phyloP scores from a whole-genome alignment of 2,888 invertebrate genomes.

The Mesochorus sp. region DNA sequence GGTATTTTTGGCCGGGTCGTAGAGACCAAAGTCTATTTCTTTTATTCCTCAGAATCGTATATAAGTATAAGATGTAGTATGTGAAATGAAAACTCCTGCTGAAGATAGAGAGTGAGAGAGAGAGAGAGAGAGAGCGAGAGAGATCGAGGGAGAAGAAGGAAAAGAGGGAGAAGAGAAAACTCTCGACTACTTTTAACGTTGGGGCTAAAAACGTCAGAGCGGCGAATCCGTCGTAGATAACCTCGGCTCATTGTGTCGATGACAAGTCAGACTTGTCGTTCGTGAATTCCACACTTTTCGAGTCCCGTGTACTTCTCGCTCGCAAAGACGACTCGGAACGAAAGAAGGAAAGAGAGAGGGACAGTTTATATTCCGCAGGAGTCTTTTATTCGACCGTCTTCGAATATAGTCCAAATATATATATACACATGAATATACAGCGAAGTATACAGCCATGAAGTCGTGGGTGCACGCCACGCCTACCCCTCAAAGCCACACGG shows the following conservation, averaged over 20 bases:
- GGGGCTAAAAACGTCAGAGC: slow-evolving; percentile 58
- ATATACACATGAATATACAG: not conserved
- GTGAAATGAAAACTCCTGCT: slow-evolving; percentile 9
- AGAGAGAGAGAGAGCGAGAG: slow-evolving; percentile 10
- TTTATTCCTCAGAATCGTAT: slow-evolving; percentile 38
- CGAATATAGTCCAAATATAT: slow-evolving; percentile 9
- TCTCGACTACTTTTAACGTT: slow-evolving; percentile 24
- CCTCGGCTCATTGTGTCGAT: slow-evolving; percentile 76
- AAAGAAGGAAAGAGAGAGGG: slow-evolving; percentile 14
- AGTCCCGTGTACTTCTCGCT: slow-evolving; percentile 42
- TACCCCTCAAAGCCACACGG: slow-evolving; percentile 48
- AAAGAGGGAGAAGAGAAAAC: slow-evolving; percentile 4
- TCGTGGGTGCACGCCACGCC: slow-evolving; percentile 56
- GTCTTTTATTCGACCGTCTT: slow-evolving; percentile 54
- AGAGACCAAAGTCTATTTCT: slow-evolving; percentile 47
- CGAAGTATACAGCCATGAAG: slow-evolving; percentile 39
- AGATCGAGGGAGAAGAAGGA: not conserved
- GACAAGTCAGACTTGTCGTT: slow-evolving; percentile 70
- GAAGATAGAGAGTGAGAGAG: not conserved
- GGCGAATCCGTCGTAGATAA: slow-evolving; percentile 77
- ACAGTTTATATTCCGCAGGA: slow-evolving; percentile 53
- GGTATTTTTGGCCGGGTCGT: slow-evolving; percentile 46
- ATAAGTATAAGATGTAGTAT: slow-evolving; percentile 1
- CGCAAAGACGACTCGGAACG: slow-evolving; percentile 23
- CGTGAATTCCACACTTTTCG: slow-evolving; percentile 52